Conservation (phyloP, 2,888 invertebrate species). For the Notocelia uddmanniana region DNA sequence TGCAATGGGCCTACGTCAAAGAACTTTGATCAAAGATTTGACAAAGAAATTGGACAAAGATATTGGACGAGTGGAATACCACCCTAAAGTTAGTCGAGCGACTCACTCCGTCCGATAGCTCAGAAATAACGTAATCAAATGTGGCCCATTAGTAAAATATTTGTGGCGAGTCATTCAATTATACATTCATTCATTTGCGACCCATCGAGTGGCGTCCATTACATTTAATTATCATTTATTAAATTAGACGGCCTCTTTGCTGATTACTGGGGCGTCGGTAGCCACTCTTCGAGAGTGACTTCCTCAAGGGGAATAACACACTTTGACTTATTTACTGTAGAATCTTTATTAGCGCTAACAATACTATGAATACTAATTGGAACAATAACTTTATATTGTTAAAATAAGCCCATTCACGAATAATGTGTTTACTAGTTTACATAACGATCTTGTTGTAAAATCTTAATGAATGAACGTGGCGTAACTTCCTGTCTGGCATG, state of each 20-base stretch:
- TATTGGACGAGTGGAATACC: too few relatives aligned
- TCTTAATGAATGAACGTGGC: constrained; percentile 71
- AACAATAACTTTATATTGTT: constrained; percentile 21
- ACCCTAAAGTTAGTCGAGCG: constrained; percentile 33
- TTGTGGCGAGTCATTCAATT: constrained; percentile 78
- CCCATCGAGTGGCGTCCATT: constrained; percentile 74
- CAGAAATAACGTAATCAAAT: constrained; percentile 74
- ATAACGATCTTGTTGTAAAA: constrained; percentile 67
- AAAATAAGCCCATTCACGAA: constrained; percentile 28
- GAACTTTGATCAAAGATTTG: too few relatives aligned
- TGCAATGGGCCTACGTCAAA: too few relatives aligned
- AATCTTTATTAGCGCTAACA: background rate
- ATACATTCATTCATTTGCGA: constrained; percentile 76
- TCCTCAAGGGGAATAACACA: constrained; percentile 17
- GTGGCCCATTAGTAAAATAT: constrained; percentile 79
- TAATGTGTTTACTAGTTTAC: constrained; percentile 58
- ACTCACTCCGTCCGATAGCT: constrained; percentile 16
- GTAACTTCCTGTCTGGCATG: constrained; percentile 69
- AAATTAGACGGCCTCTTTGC: constrained; percentile 63
- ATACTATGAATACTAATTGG: background rate
- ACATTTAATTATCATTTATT: constrained; percentile 76
- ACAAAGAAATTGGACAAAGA: too few relatives aligned
- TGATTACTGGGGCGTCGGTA: constrained; percentile 54
- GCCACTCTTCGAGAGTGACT: constrained; percentile 36
- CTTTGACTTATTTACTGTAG: background rate